Evolutionary conservation across 23 tunicate genomes (phyloP), one percentile per base, ranked within the genome.

Genomic region (Oikopleura albicans): DNA sequence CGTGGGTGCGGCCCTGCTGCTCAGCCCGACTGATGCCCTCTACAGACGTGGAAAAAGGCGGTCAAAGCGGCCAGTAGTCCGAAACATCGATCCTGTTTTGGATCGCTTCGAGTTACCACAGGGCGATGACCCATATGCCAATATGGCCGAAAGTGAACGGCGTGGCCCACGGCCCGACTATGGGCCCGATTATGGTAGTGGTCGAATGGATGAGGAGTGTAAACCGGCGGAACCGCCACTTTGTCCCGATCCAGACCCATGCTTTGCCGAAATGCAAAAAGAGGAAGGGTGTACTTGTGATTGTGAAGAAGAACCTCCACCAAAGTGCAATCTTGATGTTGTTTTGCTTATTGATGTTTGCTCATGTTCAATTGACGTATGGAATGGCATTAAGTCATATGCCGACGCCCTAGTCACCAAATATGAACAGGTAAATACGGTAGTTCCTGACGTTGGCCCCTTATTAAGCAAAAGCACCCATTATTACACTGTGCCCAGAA

Each of bases 201-300:
- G n/a, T n/a, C n/a, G n/a, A n/a, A n/a, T n/a, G n/a, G 79, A 71
- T 71, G 79, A 71, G 4, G 37, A 16, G 2, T 71, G 79, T 31
- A 37, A 71, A 29, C 34, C 33, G 2, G 34, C 33, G 31, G 36
- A 27, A 29, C 37, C 35, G 28, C 79, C 79, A 71, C 2, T 16
- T 29, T 71, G 79, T 29, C 79, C 79, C 4, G 37, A 34, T 22
- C 33, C 33, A 71, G 79, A 71, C 4, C 37, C 28, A 71, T 71
- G 79, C 79, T 16, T 37, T 16, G 79, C 79, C 35, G 79, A 12
- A 12, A 71, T 71, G 33, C 33, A 16, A 27, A 16, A 71, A 71
- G 79, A 71, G 35, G 37, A 71, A 71, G 79, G 37, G 2, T 71
- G 79, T 37, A 71, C 79, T 16, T 71, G 79, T 71, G 37, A 71